phyloP scores from a whole-genome alignment of 2,888 invertebrate genomes.

The Cinara cedri region DNA sequence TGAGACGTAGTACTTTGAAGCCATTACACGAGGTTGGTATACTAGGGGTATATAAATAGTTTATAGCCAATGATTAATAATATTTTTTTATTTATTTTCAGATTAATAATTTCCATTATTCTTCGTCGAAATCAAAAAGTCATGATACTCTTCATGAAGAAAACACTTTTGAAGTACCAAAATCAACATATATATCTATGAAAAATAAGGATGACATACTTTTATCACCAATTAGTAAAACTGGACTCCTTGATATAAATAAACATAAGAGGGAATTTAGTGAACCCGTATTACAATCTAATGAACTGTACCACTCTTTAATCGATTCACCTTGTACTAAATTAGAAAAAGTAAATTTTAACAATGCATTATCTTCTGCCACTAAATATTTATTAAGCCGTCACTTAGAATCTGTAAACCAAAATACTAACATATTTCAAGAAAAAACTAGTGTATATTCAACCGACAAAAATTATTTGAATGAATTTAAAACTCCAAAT shows the following conservation, averaged over 20 bases:
- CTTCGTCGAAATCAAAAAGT: constrained; percentile 41
- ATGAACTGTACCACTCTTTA: constrained; percentile 35
- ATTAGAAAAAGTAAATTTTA: constrained; percentile 32
- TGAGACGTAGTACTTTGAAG: constrained; percentile 33
- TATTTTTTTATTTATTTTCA: constrained; percentile 30
- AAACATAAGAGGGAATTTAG: neutral
- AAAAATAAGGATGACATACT: constrained; percentile 31
- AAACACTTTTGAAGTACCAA: neutral
- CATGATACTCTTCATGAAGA: constrained; percentile 28
- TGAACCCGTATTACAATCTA: constrained; percentile 41
- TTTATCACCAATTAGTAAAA: constrained; percentile 32
- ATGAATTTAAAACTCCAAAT: constrained; percentile 11
- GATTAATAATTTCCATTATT: constrained; percentile 40
- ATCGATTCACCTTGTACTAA: constrained; percentile 54
- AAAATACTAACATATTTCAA: constrained; percentile 27
- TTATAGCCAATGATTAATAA: neutral
- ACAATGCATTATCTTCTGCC: constrained; percentile 46
- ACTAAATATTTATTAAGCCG: constrained; percentile 45
- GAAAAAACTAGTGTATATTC: neutral
- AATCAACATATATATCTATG: constrained; percentile 10
- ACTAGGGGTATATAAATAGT: neutral
- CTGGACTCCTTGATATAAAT: constrained; percentile 18
- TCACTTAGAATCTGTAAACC: constrained; percentile 40
- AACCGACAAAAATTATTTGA: neutral
- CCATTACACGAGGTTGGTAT: constrained; percentile 40